Percentiles rank a stretch among this genome's conserved stretches.
These are phyloP conservation scores for Amblyopsis rosae DNA, from an alignment of 2,113 vertebrate genomes.

Conservation along the genomic window DNA sequence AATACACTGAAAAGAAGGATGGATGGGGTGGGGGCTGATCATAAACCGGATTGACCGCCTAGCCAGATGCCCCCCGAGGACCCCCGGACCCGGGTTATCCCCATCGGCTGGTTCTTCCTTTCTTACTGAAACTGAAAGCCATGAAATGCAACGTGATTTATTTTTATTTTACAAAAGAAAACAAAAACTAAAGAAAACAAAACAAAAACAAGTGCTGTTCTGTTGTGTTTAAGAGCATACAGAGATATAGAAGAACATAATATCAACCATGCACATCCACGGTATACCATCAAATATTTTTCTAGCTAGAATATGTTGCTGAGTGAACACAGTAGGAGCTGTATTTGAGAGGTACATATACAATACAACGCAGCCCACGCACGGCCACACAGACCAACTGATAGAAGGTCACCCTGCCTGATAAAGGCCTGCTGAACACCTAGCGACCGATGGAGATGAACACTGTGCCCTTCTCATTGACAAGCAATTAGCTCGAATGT, in stretches of 20 bases:
- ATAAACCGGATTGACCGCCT: conserved; percentile 52
- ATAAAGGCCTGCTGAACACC: conserved; percentile 33
- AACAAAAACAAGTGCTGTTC: conserved; percentile 64
- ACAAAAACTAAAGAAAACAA: conserved; percentile 58
- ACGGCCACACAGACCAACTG: background rate
- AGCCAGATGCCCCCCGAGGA: conserved; percentile 38
- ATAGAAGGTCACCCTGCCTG: conserved; percentile 10
- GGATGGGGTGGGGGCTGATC: conserved; percentile 46
- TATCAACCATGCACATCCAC: conserved; percentile 44
- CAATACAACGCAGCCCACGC: background rate
- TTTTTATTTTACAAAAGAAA: conserved; percentile 68
- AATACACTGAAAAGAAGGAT: conserved; percentile 42
- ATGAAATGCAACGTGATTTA: conserved; percentile 75
- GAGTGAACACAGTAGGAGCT: conserved; percentile 29
- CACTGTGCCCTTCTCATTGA: conserved; percentile 71
- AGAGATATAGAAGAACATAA: conserved; percentile 41
- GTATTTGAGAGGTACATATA: background rate
- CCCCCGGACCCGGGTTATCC: conserved; percentile 28
- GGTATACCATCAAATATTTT: conserved; percentile 61
- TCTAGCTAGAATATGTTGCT: conserved; percentile 62
- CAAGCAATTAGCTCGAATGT: conserved; percentile 76
- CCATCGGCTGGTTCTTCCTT: conserved; percentile 57
- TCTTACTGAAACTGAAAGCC: conserved; percentile 78
- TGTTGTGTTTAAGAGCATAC: conserved; percentile 58
- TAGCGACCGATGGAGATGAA: conserved; percentile 56